phyloP scores from a whole-genome alignment of 2,888 invertebrate genomes.

The Prosopocoilus inquinatus region DNA sequence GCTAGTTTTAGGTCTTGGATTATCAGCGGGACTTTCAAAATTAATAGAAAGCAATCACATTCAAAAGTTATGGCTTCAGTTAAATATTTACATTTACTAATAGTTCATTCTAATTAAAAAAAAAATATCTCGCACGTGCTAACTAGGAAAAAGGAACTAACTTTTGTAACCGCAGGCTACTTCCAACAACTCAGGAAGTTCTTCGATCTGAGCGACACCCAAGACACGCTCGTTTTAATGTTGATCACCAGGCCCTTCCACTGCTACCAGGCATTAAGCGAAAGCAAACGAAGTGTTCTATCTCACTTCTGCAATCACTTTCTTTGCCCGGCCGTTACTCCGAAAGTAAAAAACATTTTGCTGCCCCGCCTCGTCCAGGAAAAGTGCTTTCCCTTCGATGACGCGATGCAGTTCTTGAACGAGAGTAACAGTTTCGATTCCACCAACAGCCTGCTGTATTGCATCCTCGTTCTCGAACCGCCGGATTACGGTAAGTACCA shows the following conservation, averaged over 20 bases:
- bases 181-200: slow-evolving; percentile 70
- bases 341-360: slow-evolving; percentile 67
- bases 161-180: slow-evolving; percentile 56
- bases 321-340: slow-evolving; percentile 64
- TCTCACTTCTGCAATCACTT: slow-evolving; percentile 65
- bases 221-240: slow-evolving; percentile 67
- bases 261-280: slow-evolving; percentile 54
- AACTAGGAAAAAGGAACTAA: slow-evolving; percentile 2
- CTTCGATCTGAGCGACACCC: slow-evolving; percentile 66
- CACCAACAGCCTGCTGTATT: slow-evolving; percentile 62
- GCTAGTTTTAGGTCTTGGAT: too few species aligned
- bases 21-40: too few species aligned
- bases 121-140: too few species aligned
- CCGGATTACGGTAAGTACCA: slow-evolving; percentile 60
- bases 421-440: slow-evolving; percentile 46
- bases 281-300: slow-evolving; percentile 53
- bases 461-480: slow-evolving; percentile 67
- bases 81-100: too few species aligned
- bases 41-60: too few species aligned
- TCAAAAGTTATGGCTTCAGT: too few species aligned
- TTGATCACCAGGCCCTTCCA: slow-evolving; percentile 75
- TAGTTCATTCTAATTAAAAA: too few species aligned
- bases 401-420: slow-evolving; percentile 47
- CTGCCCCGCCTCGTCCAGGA: slow-evolving; percentile 64
- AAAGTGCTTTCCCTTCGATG: slow-evolving; percentile 53